These are phyloP conservation scores for Indri indri DNA, from an alignment of 2,113 vertebrate genomes.

Conservation along the genomic window DNA sequence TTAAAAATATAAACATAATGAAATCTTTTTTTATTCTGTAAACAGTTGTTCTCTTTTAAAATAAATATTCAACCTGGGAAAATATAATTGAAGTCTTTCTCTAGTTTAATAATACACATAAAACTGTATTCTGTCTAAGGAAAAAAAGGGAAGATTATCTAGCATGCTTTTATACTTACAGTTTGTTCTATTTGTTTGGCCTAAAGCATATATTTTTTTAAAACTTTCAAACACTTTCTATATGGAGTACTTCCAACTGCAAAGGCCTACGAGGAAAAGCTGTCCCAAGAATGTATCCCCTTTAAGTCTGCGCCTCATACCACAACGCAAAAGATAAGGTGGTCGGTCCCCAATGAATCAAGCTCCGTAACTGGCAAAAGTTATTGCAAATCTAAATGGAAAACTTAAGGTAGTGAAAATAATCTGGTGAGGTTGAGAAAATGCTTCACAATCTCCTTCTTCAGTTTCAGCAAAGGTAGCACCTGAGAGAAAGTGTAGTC, in stretches of 20 bases:
- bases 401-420: background rate
- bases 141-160: constrained; percentile 14
- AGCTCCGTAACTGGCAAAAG: background rate
- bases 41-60: constrained; percentile 7
- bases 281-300: background rate
- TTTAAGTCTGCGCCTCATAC: background rate
- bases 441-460: background rate
- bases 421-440: background rate
- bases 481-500: background rate
- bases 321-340: background rate
- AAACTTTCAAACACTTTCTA: background rate
- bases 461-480: background rate
- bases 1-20: constrained; percentile 28
- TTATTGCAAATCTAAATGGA: background rate
- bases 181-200: background rate
- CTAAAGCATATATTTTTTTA: background rate
- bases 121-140: background rate
- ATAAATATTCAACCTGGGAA: constrained; percentile 23
- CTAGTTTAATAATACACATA: constrained; percentile 15
- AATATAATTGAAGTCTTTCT: background rate
- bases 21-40: constrained; percentile 21
- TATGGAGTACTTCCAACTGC: background rate
- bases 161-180: background rate
- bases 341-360: background rate
- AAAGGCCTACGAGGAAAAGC: background rate